These are phyloP conservation scores for Naso thynnoides DNA, from an alignment of 2,797 vertebrate genomes.

Conservation along the genomic window DNA sequence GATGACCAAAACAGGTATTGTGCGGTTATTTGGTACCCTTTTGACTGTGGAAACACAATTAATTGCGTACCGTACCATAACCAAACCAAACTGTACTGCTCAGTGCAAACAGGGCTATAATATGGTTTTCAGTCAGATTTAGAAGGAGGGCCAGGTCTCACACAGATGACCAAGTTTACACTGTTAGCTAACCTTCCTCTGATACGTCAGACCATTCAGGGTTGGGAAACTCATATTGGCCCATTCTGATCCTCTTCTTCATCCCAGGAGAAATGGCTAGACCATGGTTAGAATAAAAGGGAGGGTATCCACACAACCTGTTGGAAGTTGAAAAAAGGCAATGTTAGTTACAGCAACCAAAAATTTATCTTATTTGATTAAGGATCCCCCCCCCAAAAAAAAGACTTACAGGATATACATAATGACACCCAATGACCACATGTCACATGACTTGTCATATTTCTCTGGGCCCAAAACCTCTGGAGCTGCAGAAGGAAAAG, in stretches of 20 bases:
- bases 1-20: too few relatives aligned
- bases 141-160: neutral
- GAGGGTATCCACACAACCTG: slow-evolving; percentile 97
- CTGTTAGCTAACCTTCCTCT: slow-evolving; percentile 89
- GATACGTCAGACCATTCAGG: slow-evolving; percentile 98
- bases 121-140: neutral
- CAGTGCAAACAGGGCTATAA: too few relatives aligned
- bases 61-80: too few relatives aligned
- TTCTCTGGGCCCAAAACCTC: slow-evolving; percentile 98
- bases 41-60: too few relatives aligned
- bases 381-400: neutral
- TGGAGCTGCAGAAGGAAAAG: slow-evolving; percentile 86
- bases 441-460: slow-evolving; percentile 99
- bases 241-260: slow-evolving; percentile 96
- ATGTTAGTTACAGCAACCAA: neutral
- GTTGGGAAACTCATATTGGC: slow-evolving; percentile 97
- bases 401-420: slow-evolving; percentile 98
- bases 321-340: neutral
- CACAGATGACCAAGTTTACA: neutral
- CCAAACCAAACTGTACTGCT: too few relatives aligned
- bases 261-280: slow-evolving; percentile 98
- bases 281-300: slow-evolving; percentile 98
- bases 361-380: neutral
- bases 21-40: too few relatives aligned
- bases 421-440: slow-evolving; percentile 99